These are phyloP conservation scores for Idaea dimidiata DNA, from an alignment of 2,888 invertebrate species.

Conservation along the genomic window DNA sequence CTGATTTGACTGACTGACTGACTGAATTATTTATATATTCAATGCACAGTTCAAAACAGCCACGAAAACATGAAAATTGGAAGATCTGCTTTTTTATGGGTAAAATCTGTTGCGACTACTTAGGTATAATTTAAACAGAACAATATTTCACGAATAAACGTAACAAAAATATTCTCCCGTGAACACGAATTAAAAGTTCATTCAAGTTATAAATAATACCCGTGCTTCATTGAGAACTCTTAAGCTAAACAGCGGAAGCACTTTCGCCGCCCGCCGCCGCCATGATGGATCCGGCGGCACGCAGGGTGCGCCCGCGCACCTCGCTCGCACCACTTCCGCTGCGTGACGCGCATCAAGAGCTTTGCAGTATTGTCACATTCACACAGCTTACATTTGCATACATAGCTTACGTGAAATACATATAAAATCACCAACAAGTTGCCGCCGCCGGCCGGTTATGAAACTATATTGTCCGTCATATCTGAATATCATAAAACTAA, in stretches of 20 bases:
- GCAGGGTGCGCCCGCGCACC: slow-evolving; percentile 69
- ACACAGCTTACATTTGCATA: slow-evolving; percentile 70
- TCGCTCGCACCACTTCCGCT: slow-evolving; percentile 71
- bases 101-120: not conserved
- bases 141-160: slow-evolving; percentile 4
- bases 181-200: slow-evolving; percentile 28
- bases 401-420: slow-evolving; percentile 67
- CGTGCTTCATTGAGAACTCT: slow-evolving; percentile 69
- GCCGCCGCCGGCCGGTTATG: not conserved
- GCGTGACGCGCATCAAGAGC: slow-evolving; percentile 75
- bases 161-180: slow-evolving; percentile 11
- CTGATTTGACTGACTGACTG: too few species aligned
- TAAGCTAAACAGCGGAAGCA: slow-evolving; percentile 72
- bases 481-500: too few species aligned
- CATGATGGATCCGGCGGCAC: slow-evolving; percentile 77
- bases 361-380: slow-evolving; percentile 69
- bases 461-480: not conserved
- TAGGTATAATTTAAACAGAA: not conserved
- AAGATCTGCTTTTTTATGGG: too few species aligned
- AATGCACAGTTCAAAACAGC: too few species aligned
- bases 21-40: too few species aligned
- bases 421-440: slow-evolving; percentile 43
- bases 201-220: slow-evolving; percentile 54
- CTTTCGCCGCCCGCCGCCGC: slow-evolving; percentile 77
- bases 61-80: too few species aligned